These are phyloP conservation scores for Semaprochilodus insignis DNA, from an alignment of 2,797 vertebrate species.

Conservation along the genomic window DNA sequence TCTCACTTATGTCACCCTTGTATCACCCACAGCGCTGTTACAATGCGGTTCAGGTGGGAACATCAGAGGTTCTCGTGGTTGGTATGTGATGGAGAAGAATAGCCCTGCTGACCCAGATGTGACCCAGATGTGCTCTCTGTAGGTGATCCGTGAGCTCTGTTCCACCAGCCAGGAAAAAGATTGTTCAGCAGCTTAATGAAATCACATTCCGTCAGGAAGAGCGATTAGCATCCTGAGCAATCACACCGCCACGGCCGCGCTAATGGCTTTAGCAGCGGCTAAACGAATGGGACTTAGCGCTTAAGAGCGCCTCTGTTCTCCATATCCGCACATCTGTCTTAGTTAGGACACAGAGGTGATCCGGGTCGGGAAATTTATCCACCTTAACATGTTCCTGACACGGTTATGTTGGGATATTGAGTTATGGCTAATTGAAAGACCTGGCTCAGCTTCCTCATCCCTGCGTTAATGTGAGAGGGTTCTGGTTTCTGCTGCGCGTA, in stretches of 20 bases:
- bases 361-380: neutral
- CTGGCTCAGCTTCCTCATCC: neutral
- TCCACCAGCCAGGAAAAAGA: neutral
- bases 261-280: neutral
- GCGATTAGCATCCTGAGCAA: neutral
- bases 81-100: too few relatives aligned
- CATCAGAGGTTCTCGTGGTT: too few relatives aligned
- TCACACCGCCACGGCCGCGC: neutral
- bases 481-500: neutral
- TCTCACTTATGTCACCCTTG: too few relatives aligned
- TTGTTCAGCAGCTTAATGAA: constrained; percentile 6
- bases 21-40: too few relatives aligned
- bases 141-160: neutral
- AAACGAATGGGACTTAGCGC: neutral
- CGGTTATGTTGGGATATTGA: neutral
- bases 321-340: constrained; percentile 1
- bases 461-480: neutral
- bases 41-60: too few relatives aligned
- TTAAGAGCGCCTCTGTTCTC: neutral
- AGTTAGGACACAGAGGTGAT: constrained; percentile 20
- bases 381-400: neutral
- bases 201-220: constrained; percentile 10
- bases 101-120: neutral
- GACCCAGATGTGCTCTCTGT: neutral
- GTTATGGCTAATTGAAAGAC: constrained; percentile 14